phyloP scores from a whole-genome alignment of 2,888 invertebrate genomes.

The Hoplodrina ambigua region DNA sequence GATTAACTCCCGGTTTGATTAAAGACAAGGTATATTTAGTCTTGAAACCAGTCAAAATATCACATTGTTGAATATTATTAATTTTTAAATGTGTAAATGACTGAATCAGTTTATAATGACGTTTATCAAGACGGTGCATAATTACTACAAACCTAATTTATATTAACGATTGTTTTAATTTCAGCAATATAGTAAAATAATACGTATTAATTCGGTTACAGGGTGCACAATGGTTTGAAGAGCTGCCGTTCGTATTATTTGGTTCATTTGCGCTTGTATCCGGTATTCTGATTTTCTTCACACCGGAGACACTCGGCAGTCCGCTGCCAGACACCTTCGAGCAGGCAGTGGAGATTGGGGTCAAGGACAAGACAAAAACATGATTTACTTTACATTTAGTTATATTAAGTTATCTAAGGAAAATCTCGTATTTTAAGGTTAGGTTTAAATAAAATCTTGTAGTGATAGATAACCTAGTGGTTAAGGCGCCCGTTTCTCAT shows the following conservation, averaged over 20 bases:
- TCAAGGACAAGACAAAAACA: conserved; percentile 8
- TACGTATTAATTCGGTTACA: conserved; percentile 50
- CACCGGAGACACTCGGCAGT: conserved; percentile 90
- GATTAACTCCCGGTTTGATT: no score
- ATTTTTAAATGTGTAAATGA: neutral
- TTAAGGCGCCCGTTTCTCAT: no score
- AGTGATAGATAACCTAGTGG: no score
- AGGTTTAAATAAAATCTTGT: neutral
- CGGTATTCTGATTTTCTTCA: conserved; percentile 87
- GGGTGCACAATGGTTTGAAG: conserved; percentile 77
- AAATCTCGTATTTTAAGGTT: conserved; percentile 38
- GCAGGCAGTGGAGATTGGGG: conserved; percentile 57
- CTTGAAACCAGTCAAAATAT: no score
- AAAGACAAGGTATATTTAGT: no score
- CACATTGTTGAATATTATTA: no score
- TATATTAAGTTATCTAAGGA: conserved; percentile 3
- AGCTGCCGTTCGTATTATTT: conserved; percentile 89
- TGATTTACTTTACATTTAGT: conserved; percentile 4
- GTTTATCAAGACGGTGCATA: neutral
- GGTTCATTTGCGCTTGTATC: conserved; percentile 86
- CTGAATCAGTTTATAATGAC: neutral
- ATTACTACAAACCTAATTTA: neutral
- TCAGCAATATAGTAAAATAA: neutral
- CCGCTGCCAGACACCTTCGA: conserved; percentile 76
- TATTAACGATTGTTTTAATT: no score